phyloP scores from a whole-genome alignment of 2,888 invertebrate genomes.

The Rhopalosiphum nymphaeae region DNA sequence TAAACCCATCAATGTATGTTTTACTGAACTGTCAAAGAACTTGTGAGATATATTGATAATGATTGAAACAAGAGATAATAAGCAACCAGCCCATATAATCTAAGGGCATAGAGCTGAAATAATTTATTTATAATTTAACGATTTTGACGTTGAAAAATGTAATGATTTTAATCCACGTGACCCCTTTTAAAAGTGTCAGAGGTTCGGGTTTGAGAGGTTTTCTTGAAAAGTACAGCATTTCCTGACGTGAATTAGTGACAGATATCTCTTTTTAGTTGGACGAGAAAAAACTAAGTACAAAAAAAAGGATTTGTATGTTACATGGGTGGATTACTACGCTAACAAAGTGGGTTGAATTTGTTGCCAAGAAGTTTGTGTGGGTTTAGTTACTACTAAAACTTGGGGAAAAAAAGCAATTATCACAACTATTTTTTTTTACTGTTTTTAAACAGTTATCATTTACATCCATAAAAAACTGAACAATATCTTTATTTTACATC shows the following conservation, averaged over 20 bases:
- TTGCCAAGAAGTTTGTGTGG: conserved; percentile 32
- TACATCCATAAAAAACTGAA: background rate
- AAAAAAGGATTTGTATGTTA: conserved; percentile 25
- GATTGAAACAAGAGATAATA: conserved; percentile 27
- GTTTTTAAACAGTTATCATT: background rate
- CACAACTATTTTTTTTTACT: background rate
- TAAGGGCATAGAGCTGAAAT: background rate
- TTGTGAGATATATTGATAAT: background rate
- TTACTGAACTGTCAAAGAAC: background rate
- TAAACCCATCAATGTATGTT: background rate
- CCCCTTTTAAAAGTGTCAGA: background rate
- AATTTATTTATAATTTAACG: conserved; percentile 19
- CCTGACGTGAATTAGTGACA: conserved; percentile 10
- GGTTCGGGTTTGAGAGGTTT: conserved; percentile 7
- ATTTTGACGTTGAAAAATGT: conserved; percentile 26
- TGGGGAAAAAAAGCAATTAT: background rate
- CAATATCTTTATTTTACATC: background rate
- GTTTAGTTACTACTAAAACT: background rate
- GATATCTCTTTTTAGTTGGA: conserved; percentile 24
- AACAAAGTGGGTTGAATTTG: conserved; percentile 36
- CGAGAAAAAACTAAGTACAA: background rate
- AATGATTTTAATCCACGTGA: conserved; percentile 31
- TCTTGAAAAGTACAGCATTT: background rate
- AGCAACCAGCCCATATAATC: background rate
- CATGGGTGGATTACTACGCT: conserved; percentile 11